Conservation (phyloP, 2,888 invertebrate species). For the Aspidiotus destructor region DNA sequence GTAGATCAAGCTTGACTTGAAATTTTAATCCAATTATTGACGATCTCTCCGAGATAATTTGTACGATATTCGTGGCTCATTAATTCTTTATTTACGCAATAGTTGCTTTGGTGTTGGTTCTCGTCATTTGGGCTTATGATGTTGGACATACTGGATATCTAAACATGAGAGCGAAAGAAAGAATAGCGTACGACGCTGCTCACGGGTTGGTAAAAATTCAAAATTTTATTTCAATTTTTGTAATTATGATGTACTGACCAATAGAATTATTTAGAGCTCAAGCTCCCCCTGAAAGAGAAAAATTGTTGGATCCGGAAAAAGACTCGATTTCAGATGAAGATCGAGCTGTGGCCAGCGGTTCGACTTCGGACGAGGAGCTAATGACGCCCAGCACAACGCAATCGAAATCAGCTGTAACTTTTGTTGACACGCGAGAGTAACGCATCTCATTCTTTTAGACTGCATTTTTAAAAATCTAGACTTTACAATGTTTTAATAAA, state of each 20-base stretch:
- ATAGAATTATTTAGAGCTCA: background rate
- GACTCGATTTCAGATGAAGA: constrained; percentile 26
- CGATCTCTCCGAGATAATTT: background rate
- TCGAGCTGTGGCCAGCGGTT: background rate
- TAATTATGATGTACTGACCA: background rate
- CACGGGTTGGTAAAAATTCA: background rate
- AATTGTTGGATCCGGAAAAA: constrained; percentile 20
- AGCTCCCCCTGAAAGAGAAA: constrained; percentile 1
- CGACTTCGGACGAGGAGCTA: no score
- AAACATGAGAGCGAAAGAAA: constrained; percentile 54
- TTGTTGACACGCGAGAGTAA: no score
- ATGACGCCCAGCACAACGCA: no score
- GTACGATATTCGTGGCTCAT: background rate
- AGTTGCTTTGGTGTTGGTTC: constrained; percentile 66
- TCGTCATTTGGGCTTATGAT: constrained; percentile 64
- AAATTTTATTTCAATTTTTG: background rate
- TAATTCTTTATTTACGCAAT: constrained; percentile 4
- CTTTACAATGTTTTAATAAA: no score
- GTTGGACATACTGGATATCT: constrained; percentile 57
- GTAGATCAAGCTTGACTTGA: constrained; percentile 39
- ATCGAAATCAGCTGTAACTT: no score
- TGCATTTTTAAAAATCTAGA: no score
- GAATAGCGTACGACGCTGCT: background rate
- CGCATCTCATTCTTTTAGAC: no score
- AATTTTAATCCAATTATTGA: background rate